Conservation (phyloP, 2,113 vertebrate genomes). For the Pseudonaja textilis region DNA sequence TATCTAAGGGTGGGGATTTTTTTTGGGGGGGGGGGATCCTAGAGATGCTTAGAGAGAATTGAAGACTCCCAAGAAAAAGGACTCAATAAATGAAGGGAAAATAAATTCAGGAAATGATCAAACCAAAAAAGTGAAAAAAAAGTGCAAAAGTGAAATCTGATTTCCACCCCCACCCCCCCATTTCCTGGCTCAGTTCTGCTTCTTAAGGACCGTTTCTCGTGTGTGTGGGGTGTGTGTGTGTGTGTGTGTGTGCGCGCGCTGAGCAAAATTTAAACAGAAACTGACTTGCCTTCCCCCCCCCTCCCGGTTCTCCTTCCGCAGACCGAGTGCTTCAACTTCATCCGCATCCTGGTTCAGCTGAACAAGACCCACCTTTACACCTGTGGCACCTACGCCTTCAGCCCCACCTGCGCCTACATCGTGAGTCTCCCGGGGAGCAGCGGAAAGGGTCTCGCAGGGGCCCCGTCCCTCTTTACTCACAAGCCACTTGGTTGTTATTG, state of each 20-base stretch:
- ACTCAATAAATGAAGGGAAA: neutral
- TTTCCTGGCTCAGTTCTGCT: neutral
- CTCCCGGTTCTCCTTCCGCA: constrained; percentile 35
- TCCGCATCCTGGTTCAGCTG: constrained; percentile 85
- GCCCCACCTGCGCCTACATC: constrained; percentile 84
- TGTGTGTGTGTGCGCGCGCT: neutral
- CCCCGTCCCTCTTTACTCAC: too few species aligned
- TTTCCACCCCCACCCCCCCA: neutral
- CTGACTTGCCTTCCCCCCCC: neutral
- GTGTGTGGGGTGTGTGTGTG: neutral
- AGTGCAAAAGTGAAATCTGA: neutral
- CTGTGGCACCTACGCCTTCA: constrained; percentile 92
- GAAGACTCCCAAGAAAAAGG: neutral
- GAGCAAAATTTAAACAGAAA: neutral
- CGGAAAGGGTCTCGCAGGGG: neutral
- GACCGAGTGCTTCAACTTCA: constrained; percentile 90
- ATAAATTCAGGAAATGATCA: neutral
- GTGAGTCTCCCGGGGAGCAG: constrained; percentile 72
- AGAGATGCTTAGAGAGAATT: neutral
- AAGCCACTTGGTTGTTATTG: neutral
- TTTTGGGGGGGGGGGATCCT: too few species aligned
- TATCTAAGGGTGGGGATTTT: neutral
- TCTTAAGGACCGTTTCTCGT: neutral
- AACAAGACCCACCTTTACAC: constrained; percentile 84
- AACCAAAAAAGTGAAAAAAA: neutral